phyloP scores from a whole-genome alignment of 2,797 vertebrate species.

The Pachyuromys duprasi region DNA sequence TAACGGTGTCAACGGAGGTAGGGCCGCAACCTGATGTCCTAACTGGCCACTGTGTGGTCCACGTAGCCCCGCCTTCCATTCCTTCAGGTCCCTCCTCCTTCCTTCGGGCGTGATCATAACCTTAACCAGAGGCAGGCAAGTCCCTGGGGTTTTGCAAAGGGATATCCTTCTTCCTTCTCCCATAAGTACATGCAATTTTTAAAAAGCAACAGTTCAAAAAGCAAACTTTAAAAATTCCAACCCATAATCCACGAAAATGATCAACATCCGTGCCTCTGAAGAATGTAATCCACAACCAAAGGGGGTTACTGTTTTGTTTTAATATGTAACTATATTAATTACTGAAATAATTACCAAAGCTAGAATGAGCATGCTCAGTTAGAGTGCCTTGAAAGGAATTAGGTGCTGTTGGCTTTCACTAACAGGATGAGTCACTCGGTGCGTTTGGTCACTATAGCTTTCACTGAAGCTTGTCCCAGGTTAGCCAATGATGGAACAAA shows the following conservation, averaged over 20 bases:
- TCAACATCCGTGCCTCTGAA: slow-evolving; percentile 46
- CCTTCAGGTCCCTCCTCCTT: not conserved
- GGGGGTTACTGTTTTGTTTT: slow-evolving; percentile 23
- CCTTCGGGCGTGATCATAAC: not conserved
- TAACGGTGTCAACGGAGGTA: slow-evolving; percentile 93
- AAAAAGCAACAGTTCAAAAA: not conserved
- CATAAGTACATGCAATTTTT: not conserved
- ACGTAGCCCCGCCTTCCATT: not conserved
- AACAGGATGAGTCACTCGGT: slow-evolving; percentile 25
- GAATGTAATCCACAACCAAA: not conserved
- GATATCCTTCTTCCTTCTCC: not conserved
- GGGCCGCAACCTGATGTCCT: not conserved
- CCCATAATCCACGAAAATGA: not conserved
- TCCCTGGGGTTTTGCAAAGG: not conserved
- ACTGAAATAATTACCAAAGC: slow-evolving; percentile 64
- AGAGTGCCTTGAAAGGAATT: slow-evolving; percentile 39
- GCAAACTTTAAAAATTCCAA: not conserved
- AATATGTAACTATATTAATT: slow-evolving; percentile 66
- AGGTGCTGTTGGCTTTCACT: slow-evolving; percentile 10
- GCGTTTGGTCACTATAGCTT: not conserved
- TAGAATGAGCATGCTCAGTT: slow-evolving; percentile 55
- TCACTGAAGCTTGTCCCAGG: not conserved
- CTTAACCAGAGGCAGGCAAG: not conserved
- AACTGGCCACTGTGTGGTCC: not conserved
- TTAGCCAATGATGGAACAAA: not conserved